Conservation (phyloP, 2,113 vertebrate species). For the Urocolius indicus region DNA sequence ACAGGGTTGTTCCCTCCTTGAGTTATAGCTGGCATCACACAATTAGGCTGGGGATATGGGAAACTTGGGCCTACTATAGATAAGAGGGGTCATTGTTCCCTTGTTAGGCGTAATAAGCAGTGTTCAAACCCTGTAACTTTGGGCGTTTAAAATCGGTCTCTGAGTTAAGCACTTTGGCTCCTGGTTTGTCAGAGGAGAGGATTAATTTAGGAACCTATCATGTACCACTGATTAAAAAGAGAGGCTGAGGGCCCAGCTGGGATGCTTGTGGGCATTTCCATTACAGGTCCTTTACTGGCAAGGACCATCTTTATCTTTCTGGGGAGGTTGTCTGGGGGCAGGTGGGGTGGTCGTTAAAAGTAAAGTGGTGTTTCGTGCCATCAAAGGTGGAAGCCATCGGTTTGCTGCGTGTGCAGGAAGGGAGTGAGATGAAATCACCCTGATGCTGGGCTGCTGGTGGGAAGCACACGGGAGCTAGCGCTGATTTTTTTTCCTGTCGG, state of each 20-base stretch:
- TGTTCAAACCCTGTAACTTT: background rate
- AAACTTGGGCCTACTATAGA: background rate
- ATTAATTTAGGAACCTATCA: conserved; percentile 31
- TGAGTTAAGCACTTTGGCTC: background rate
- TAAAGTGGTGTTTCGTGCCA: background rate
- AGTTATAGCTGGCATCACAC: background rate
- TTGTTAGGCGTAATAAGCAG: background rate
- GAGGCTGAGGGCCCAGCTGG: background rate
- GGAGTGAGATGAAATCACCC: accelerated
- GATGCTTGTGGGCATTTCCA: background rate
- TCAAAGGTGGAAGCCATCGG: background rate
- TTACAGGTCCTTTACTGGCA: background rate
- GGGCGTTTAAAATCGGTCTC: background rate
- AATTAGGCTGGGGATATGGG: background rate
- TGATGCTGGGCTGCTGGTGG: background rate
- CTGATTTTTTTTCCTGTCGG: background rate
- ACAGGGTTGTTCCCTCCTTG: background rate
- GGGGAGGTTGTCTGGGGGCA: background rate
- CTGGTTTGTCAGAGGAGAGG: background rate
- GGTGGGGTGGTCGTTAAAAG: no score
- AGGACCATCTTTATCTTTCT: background rate
- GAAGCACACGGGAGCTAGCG: background rate
- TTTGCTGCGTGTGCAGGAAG: background rate
- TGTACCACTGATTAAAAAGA: background rate
- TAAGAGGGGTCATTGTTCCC: conserved; percentile 7